These are phyloP conservation scores for Drosophila acutilabella DNA, from an alignment of 2,888 invertebrate genomes.

Conservation along the genomic window DNA sequence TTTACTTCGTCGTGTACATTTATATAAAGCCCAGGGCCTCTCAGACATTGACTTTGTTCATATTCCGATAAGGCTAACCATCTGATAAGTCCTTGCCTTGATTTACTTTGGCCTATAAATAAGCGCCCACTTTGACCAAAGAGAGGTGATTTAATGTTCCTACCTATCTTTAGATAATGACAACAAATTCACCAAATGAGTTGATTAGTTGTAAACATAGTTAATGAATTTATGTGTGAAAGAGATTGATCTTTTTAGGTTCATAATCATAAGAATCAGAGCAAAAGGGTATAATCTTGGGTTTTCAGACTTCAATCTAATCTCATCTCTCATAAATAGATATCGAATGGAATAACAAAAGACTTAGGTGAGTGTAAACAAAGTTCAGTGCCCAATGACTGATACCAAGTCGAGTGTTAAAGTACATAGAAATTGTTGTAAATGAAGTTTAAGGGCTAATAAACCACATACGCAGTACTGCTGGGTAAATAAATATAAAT, in stretches of 20 bases:
- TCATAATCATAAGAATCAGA: background rate
- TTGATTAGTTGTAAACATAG: conserved; percentile 38
- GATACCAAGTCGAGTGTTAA: conserved; percentile 47
- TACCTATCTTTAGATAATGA: conserved; percentile 38
- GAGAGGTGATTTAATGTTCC: background rate
- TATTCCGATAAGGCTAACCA: conserved; percentile 53
- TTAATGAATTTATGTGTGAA: conserved; percentile 8
- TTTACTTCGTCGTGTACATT: background rate
- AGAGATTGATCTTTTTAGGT: conserved; percentile 7
- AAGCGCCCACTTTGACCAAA: conserved; percentile 22
- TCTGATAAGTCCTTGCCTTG: conserved; percentile 42
- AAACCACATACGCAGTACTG: conserved; percentile 65
- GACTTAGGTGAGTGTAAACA: conserved; percentile 17
- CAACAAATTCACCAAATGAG: background rate
- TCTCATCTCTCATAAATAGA: conserved; percentile 6
- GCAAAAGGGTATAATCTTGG: background rate
- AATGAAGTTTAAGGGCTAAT: conserved; percentile 65
- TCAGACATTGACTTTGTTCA: conserved; percentile 59
- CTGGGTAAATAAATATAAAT: conserved; percentile 51
- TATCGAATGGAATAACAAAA: conserved; percentile 2
- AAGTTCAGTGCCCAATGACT: conserved; percentile 53
- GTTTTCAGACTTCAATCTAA: conserved; percentile 26
- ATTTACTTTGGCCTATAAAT: conserved; percentile 39
- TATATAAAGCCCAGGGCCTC: conserved; percentile 48
- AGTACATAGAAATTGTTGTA: conserved; percentile 45